Base-by-base conservation (phyloP, 2,797 vertebrate genomes). In the Hyperoplus lanceolatus region DNA sequence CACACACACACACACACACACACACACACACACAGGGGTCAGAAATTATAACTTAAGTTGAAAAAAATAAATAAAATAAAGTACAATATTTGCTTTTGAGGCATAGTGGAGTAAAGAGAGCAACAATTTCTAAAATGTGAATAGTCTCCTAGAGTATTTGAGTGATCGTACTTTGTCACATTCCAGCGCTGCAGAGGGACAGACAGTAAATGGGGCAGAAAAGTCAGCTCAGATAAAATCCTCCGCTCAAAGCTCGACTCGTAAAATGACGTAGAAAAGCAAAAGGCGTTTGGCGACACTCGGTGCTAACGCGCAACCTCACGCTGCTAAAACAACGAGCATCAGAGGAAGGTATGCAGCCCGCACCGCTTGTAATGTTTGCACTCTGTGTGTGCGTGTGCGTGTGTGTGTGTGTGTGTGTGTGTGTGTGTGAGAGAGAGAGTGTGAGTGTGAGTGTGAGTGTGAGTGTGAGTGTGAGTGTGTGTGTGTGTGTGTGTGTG, bases 281-380 rank as follows among this genome's bases (percentile, higher is more conserved):
- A 79, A 53, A 82, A 83, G 88, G 77, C 85, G 82, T 70, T 86
- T 50, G 84, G 82, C 41, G 85, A 80, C 74, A 76, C 74, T 70
- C 3, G 79, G 78, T 3, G 82, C 60, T 46, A 12, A 56, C 45
- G 7, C 51, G 73, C 16, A 14, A 48, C 11, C 39, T 76, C 81
- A 85, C 81, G 83, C 89, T 89, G 91, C 63, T 75, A 10, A 1
- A 12, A 49, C 60, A 5, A 57, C 51, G 15, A 0, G 67, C 76
- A 67, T 79, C 61, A 68, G 81, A 78, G 16, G 70, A 29, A 80
- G 80, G 58, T 59, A 81, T 81, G 76, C 73, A 5, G 86, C 83
- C 72, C 71, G 66, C 73, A 0, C 72, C 55, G 86, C 84, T 87
- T 87, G 84, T 90, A 83, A 89, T 89, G 87, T 89, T 91, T 89